Conservation (phyloP, 2,797 vertebrate genomes). For the Anguilla obscura region DNA sequence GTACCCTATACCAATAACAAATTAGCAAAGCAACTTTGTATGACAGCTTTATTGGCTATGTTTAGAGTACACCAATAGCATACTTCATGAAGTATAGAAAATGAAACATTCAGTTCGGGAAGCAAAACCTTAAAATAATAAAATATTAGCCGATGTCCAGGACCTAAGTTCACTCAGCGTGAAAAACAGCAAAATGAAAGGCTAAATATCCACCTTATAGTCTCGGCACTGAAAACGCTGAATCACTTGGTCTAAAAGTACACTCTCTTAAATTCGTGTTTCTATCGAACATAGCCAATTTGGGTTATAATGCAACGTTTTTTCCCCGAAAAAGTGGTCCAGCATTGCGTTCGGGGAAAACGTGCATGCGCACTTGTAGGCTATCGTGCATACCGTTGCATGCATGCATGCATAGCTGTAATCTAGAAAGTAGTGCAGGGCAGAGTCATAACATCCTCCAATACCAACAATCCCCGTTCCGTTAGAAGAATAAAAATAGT, state of each 20-base stretch:
- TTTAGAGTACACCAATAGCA: not conserved
- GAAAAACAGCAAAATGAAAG: not conserved
- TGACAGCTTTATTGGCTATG: not conserved
- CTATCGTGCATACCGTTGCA: conserved; percentile 5
- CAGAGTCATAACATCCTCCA: not conserved
- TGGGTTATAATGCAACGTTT: not conserved
- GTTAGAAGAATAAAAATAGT: not conserved
- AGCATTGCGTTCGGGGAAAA: not conserved
- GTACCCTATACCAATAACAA: not conserved
- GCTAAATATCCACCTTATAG: not conserved
- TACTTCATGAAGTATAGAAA: not conserved
- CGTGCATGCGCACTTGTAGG: not conserved
- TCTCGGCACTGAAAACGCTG: not conserved
- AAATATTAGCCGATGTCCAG: not conserved
- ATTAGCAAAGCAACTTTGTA: not conserved
- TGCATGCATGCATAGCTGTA: conserved; percentile 4
- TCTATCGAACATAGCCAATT: not conserved
- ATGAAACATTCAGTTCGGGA: not conserved
- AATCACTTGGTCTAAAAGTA: not conserved
- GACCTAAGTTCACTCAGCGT: not conserved
- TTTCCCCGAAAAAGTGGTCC: not conserved
- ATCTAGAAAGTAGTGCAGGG: not conserved
- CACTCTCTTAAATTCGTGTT: not conserved
- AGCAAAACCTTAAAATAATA: not conserved
- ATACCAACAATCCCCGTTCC: not conserved